Evolutionary conservation across 2,113 vertebrate species (phyloP), one percentile per base, ranked within the genome.

Genomic region (Pipa parva): DNA sequence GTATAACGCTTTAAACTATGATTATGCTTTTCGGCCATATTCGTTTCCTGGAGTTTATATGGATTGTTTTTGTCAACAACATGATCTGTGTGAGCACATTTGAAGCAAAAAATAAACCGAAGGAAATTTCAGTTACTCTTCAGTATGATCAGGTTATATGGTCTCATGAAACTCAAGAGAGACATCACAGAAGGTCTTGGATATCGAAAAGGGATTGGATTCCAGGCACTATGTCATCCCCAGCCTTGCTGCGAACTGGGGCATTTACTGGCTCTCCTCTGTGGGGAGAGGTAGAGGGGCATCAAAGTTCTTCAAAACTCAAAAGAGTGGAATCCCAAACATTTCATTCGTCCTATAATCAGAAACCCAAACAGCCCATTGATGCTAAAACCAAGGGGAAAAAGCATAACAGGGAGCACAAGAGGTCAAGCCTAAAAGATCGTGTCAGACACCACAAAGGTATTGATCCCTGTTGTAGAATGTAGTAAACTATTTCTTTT

Each of bases 361-460:
- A 75, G 18, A 81, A 77, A 57, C 89, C 90, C 17, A 88, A 89
- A 72, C 82, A 84, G 20, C 79, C 91, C 1, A 79, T 81, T 0
- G 90, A 87, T 3, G 75, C 82, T 9, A 84, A 87, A 3, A 11
- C 57, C 62, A 93, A 88, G 60, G 85, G 79, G 1, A 89, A 80
- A 78, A 93, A 89, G 25, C 89, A 87, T 1, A 76, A 82, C 75
- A 83, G 84, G 72, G 91, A 86, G 52, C 89, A 91, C 5, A 91
- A 88, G 37, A 80, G 89, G 0, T 84, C 85, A 2, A 85, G 75
- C 58, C 90, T 93, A 54, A 91, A 90, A 73, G 85, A 87, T n/a
- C 82, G 88, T 26, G 80, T 76, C 65, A 88, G 79, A 13, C 77
- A 75, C 7, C 86, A 79, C 60, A 56, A 75, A 88, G 89, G 89